phyloP scores from a whole-genome alignment of 2,113 vertebrate species.

The Burhinus bistriatus region DNA sequence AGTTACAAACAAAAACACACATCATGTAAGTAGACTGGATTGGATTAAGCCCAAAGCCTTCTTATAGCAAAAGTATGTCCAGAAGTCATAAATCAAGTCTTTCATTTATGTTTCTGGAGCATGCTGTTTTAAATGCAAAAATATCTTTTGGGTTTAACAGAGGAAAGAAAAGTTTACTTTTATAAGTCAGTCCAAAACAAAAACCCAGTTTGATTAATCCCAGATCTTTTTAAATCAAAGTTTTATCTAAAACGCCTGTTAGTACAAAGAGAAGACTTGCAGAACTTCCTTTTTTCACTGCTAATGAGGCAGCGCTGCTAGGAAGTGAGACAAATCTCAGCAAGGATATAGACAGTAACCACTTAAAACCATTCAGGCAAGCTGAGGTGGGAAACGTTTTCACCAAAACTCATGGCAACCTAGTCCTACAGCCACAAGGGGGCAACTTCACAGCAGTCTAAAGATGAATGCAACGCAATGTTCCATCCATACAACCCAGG shows the following conservation, averaged over 20 bases:
- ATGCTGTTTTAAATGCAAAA: slow-evolving; percentile 10
- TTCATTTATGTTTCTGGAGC: not conserved
- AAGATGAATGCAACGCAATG: accelerated
- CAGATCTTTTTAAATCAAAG: not conserved
- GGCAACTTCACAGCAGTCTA: not conserved
- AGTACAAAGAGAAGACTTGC: not conserved
- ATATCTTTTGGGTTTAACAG: not conserved
- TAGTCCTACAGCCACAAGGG: not conserved
- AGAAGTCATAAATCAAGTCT: not conserved
- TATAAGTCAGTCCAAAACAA: not conserved
- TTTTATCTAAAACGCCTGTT: not conserved
- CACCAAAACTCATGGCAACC: not conserved
- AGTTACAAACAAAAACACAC: not conserved
- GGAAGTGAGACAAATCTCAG: not conserved
- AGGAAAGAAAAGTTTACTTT: not conserved
- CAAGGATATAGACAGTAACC: not conserved
- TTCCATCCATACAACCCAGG: not conserved
- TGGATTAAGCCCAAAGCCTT: not conserved
- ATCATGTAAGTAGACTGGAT: not conserved
- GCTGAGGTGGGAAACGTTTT: not conserved
- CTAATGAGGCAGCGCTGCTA: not conserved
- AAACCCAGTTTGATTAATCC: slow-evolving; percentile 16
- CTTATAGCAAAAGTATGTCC: not conserved
- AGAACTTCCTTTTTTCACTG: not conserved
- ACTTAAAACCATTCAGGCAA: not conserved